Evolutionary conservation across 2,888 invertebrate species (phyloP).

Genomic region (Nephrotoma guestfalica): DNA sequence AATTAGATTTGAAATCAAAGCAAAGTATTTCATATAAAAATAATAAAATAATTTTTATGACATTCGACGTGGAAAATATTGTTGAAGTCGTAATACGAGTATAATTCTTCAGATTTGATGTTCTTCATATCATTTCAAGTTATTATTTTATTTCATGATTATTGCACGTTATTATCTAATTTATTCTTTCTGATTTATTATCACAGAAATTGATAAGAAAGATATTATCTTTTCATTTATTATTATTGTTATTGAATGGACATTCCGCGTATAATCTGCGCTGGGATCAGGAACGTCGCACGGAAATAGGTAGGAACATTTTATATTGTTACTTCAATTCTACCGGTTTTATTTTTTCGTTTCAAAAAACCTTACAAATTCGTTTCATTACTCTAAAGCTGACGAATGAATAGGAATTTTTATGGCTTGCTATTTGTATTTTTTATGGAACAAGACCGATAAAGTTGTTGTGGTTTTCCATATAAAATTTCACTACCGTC

Average conservation of each 20-base stretch:
- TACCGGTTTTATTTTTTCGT: no score
- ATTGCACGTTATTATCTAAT: background rate
- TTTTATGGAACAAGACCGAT: no score
- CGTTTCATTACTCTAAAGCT: no score
- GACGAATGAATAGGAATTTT: no score
- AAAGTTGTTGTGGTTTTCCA: no score
- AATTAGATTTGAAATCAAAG: background rate
- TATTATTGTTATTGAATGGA: background rate
- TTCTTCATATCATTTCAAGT: background rate
- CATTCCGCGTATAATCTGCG: background rate
- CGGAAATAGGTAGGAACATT: no score
- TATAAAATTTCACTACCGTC: no score
- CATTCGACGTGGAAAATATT: background rate
- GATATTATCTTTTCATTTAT: background rate
- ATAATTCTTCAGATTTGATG: background rate
- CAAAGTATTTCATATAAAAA: background rate
- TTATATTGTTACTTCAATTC: no score
- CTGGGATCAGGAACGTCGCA: no score
- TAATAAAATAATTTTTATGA: background rate
- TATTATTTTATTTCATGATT: background rate
- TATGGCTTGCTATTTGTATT: no score
- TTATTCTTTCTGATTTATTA: background rate
- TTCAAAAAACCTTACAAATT: no score
- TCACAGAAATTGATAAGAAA: background rate
- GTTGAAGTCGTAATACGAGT: no score